These are phyloP conservation scores for Caenorhabditis afra DNA, from an alignment of 2,888 invertebrate genomes.

Conservation along the genomic window DNA sequence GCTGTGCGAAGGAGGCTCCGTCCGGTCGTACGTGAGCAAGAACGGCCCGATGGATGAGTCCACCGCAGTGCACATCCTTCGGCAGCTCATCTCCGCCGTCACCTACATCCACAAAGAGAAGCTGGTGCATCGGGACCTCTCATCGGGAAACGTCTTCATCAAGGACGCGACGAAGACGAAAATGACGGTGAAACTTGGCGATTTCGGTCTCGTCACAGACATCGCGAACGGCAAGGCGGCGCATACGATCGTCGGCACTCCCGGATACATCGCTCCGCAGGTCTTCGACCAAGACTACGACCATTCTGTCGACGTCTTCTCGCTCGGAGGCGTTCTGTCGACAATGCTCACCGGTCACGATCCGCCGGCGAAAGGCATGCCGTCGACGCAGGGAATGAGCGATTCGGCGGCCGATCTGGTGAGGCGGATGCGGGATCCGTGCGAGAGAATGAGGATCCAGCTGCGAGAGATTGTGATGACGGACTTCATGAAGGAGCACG, in stretches of 20 bases:
- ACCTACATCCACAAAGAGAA: slow-evolving; percentile 54
- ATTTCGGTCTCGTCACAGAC: slow-evolving; percentile 68
- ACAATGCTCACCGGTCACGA: slow-evolving; percentile 61
- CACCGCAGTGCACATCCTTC: slow-evolving; percentile 63
- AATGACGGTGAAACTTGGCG: slow-evolving; percentile 63
- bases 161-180: slow-evolving; percentile 24
- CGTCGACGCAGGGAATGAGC: slow-evolving; percentile 5
- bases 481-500: slow-evolving; percentile 23
- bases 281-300: slow-evolving; percentile 54
- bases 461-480: slow-evolving; percentile 34
- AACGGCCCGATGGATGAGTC: slow-evolving; percentile 51
- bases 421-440: slow-evolving; percentile 53
- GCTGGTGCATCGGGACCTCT: slow-evolving; percentile 69
- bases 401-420: slow-evolving; percentile 48
- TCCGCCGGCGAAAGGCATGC: slow-evolving; percentile 51
- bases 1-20: slow-evolving; percentile 62
- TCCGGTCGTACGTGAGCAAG: slow-evolving; percentile 58
- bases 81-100: slow-evolving; percentile 68
- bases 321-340: slow-evolving; percentile 61
- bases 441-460: slow-evolving; percentile 31
- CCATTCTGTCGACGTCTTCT: slow-evolving; percentile 61
- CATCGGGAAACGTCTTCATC: slow-evolving; percentile 71
- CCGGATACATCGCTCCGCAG: slow-evolving; percentile 71
- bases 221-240: slow-evolving; percentile 47
- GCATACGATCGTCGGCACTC: slow-evolving; percentile 68